Percentiles rank a stretch among this genome's conserved stretches.
phyloP scores from a whole-genome alignment of 2,113 vertebrate genomes.

The Gulo gulo region DNA sequence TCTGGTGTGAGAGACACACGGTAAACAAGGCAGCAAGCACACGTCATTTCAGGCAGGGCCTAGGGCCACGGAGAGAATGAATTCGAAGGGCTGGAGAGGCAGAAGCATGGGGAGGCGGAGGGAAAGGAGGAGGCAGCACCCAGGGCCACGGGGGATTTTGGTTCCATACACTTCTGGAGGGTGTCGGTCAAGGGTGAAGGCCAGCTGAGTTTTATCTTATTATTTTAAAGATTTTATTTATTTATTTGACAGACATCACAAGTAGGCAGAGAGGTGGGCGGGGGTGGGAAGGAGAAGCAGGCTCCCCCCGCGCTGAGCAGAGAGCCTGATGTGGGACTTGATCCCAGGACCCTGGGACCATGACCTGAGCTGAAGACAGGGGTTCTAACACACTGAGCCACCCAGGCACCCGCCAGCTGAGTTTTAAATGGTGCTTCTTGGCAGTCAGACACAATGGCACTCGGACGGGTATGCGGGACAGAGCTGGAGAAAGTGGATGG shows the following conservation, averaged over 20 bases:
- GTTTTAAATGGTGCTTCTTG: not conserved
- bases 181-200: not conserved
- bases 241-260: too few relatives aligned
- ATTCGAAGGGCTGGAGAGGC: too few relatives aligned
- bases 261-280: too few relatives aligned
- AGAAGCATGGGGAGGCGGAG: not conserved
- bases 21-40: not conserved
- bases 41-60: not conserved
- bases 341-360: too few relatives aligned
- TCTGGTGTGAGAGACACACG: not conserved
- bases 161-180: not conserved
- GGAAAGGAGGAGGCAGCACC: not conserved
- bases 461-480: not conserved
- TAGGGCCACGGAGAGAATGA: not conserved
- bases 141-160: fast-evolving
- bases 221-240: too few relatives aligned
- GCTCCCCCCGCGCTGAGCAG: too few relatives aligned
- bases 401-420: not conserved
- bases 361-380: too few relatives aligned
- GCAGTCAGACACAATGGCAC: not conserved
- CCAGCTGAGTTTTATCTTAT: not conserved
- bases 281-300: too few relatives aligned
- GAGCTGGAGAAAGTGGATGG: not conserved
- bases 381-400: too few relatives aligned
- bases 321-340: too few relatives aligned